These are phyloP conservation scores for Amiota minor DNA, from an alignment of 2,888 invertebrate species.

Conservation along the genomic window DNA sequence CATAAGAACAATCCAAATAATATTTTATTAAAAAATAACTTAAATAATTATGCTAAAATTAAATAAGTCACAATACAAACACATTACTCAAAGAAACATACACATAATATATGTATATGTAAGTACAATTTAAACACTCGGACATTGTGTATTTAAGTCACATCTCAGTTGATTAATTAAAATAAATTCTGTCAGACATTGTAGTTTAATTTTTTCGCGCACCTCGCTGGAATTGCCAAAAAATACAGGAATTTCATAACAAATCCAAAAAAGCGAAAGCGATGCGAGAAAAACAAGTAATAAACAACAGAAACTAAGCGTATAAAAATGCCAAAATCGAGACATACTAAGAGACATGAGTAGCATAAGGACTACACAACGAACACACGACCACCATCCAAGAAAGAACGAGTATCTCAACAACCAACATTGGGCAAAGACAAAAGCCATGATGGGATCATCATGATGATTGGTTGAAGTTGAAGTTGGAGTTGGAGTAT, in stretches of 20 bases:
- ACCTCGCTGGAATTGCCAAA: slow-evolving; percentile 51
- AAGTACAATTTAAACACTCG: not conserved
- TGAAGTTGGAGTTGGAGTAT: too few relatives aligned
- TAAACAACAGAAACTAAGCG: slow-evolving; percentile 49
- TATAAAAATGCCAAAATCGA: slow-evolving; percentile 8
- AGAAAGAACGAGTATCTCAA: not conserved
- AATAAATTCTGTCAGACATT: slow-evolving; percentile 69
- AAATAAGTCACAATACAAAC: not conserved
- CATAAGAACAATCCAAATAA: too few relatives aligned
- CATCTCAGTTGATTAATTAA: slow-evolving; percentile 68
- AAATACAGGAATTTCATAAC: slow-evolving; percentile 46
- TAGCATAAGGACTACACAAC: not conserved
- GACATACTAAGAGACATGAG: not conserved
- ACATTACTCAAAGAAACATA: not conserved
- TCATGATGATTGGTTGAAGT: not conserved
- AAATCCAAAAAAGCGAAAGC: slow-evolving; percentile 46
- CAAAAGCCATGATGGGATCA: slow-evolving; percentile 13
- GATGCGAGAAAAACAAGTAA: slow-evolving; percentile 66
- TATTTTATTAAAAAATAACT: too few relatives aligned
- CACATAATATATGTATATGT: not conserved
- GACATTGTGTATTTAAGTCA: slow-evolving; percentile 57
- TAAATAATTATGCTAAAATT: too few relatives aligned
- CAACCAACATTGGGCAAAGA: not conserved
- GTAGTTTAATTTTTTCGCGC: slow-evolving; percentile 67
- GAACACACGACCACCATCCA: slow-evolving; percentile 16